Conservation (phyloP, 2,888 invertebrate genomes). For the Mythimna albipuncta region DNA sequence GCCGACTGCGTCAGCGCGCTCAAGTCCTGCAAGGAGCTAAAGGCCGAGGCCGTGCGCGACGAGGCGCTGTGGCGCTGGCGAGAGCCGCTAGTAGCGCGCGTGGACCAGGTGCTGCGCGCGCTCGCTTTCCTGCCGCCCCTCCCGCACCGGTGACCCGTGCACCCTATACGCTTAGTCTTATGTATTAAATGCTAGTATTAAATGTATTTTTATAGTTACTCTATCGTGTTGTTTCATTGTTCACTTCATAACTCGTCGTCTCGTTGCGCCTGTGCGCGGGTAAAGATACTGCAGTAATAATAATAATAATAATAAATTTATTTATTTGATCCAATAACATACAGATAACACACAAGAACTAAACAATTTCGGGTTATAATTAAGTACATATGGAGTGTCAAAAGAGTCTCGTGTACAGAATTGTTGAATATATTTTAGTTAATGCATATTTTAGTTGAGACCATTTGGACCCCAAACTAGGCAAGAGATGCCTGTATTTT, state of each 20-base stretch:
- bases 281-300: too few relatives aligned
- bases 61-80: slow-evolving; percentile 97
- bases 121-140: slow-evolving; percentile 92
- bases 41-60: slow-evolving; percentile 95
- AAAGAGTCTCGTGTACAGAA: too few relatives aligned
- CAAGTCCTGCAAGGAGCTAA: slow-evolving; percentile 95
- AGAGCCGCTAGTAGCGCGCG: slow-evolving; percentile 93
- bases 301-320: too few relatives aligned
- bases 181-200: slow-evolving; percentile 76
- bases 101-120: slow-evolving; percentile 92
- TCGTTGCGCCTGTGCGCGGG: too few relatives aligned
- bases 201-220: slow-evolving; percentile 81
- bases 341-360: too few relatives aligned
- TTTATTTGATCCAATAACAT: too few relatives aligned
- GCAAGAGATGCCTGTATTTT: too few relatives aligned
- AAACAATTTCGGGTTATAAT: too few relatives aligned
- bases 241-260: background rate
- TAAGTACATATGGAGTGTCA: too few relatives aligned
- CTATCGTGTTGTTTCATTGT: slow-evolving; percentile 38
- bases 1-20: slow-evolving; percentile 97
- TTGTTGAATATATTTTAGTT: too few relatives aligned
- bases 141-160: slow-evolving; percentile 56
- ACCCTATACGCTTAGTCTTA: slow-evolving; percentile 54
- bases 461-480: too few relatives aligned
- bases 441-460: too few relatives aligned